Base-by-base conservation (phyloP, 2,797 vertebrate genomes). In the Poeciliopsis paucimaculata region DNA sequence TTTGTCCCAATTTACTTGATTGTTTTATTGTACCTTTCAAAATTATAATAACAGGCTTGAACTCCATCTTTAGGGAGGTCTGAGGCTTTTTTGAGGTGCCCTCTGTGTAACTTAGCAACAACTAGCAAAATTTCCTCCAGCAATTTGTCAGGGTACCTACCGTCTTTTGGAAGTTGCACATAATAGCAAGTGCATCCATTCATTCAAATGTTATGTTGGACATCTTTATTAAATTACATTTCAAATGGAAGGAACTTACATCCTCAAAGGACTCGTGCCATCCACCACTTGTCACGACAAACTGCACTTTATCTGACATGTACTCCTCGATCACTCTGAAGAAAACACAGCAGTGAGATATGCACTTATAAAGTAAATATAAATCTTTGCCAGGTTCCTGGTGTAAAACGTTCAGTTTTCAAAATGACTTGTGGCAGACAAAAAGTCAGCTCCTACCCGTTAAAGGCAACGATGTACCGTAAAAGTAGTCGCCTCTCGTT, bases 191-290 rank as follows among this genome's bases (percentile, higher is more conserved):
- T 46, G 31, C 18, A n/a, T 45, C 8, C 45, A 41, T 71, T 18
- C 15, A 15, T 34, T 68, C 10, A 43, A 68, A 60, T 18, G 34
- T 72, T 41, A 15, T 0, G 39, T n/a, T 16, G n/a, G 36, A 20
- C 9, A 31, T 18, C 26, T 23, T 55, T n/a, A 31, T 34, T 47
- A 36, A 76, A 46, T 43, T 10, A 62, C 5, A 28, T 57, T 70
- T 43, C 39, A 70, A 23, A 43, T 23, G 23, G 12, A 55, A 0
- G 60, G 13, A 39, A 91, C 96, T 97, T 84, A 97, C 97, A 31
- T 98, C 97, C 85, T 98, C 97, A 82, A 98, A 98, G 39, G 96
- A 96, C 83, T 97, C 95, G 1, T 98, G 96, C 97, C 97, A 98
- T 1, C 97, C 97, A 84, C 98, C 96, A 15, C 96, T 96, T 0